These are phyloP conservation scores for Miltochrista miniata DNA, from an alignment of 2,888 invertebrate species.

Conservation along the genomic window DNA sequence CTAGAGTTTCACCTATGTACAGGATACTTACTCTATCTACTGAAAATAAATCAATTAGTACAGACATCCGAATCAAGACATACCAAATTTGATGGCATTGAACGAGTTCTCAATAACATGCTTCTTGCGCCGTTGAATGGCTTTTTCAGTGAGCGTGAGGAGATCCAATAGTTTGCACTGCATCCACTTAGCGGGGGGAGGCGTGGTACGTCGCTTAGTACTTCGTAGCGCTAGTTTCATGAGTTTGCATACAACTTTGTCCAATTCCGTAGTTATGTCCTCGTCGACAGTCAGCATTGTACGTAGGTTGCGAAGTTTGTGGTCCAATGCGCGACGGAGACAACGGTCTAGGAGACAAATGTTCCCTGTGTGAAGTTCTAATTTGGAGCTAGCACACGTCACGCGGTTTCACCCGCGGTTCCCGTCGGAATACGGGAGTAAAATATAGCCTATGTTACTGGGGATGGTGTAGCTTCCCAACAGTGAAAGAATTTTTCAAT, in stretches of 20 bases:
- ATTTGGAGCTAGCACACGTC: too few relatives aligned
- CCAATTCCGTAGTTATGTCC: constrained; percentile 64
- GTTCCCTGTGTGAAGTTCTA: too few relatives aligned
- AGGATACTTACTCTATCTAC: too few relatives aligned
- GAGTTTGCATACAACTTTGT: constrained; percentile 64
- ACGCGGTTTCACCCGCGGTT: too few relatives aligned
- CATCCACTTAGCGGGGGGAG: constrained; percentile 65
- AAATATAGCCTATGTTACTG: too few relatives aligned
- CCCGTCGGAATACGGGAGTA: too few relatives aligned
- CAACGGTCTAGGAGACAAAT: constrained; percentile 45
- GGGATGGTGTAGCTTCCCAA: too few relatives aligned
- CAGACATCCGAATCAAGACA: constrained; percentile 5
- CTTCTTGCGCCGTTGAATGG: constrained; percentile 59
- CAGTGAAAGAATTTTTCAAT: too few relatives aligned
- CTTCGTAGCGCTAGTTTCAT: constrained; percentile 64
- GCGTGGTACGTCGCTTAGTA: constrained; percentile 43
- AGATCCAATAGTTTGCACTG: constrained; percentile 69
- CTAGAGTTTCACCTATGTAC: too few relatives aligned
- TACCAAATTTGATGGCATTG: constrained; percentile 54
- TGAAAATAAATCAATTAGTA: too few relatives aligned
- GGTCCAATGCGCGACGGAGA: constrained; percentile 63
- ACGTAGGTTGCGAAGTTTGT: constrained; percentile 63
- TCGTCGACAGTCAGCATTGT: constrained; percentile 60
- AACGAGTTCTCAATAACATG: constrained; percentile 48
- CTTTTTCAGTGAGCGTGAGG: constrained; percentile 67